Conservation (phyloP, 2,113 vertebrate species). For the Elachura formosa region DNA sequence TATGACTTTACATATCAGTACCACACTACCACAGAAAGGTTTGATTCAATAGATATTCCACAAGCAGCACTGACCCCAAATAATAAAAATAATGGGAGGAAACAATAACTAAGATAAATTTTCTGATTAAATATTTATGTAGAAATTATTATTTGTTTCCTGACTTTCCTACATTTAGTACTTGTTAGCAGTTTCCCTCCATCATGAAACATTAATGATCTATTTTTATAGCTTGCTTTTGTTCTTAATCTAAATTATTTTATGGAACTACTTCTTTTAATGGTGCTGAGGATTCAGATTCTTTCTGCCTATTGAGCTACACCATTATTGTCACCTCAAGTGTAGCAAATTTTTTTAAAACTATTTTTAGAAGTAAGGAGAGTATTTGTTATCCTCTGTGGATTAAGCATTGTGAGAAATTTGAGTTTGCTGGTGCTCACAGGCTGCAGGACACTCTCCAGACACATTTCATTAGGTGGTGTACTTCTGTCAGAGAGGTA, state of each 20-base stretch:
- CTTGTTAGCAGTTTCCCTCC: slow-evolving; percentile 42
- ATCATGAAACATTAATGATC: slow-evolving; percentile 54
- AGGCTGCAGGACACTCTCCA: not conserved
- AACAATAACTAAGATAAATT: slow-evolving; percentile 41
- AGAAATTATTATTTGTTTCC: slow-evolving; percentile 43
- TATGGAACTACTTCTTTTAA: slow-evolving; percentile 14
- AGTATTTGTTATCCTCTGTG: not conserved
- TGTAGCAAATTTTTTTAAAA: not conserved
- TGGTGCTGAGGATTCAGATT: slow-evolving; percentile 1
- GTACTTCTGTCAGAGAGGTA: not conserved
- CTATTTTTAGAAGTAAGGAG: not conserved
- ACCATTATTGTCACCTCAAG: not conserved
- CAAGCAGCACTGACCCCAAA: not conserved
- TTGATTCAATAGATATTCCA: not conserved
- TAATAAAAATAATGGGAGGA: slow-evolving; percentile 21
- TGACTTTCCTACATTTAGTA: slow-evolving; percentile 40
- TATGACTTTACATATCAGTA: not conserved
- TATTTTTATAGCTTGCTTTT: slow-evolving; percentile 45
- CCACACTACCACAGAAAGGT: not conserved
- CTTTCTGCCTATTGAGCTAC: slow-evolving; percentile 3
- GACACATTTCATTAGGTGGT: not conserved
- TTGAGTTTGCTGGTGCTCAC: not conserved
- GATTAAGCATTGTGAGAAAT: not conserved
- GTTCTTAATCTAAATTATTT: slow-evolving; percentile 28
- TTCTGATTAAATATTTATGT: slow-evolving; percentile 58